Conservation (phyloP, 2,888 invertebrate genomes). For the Hecatera dysodea region DNA sequence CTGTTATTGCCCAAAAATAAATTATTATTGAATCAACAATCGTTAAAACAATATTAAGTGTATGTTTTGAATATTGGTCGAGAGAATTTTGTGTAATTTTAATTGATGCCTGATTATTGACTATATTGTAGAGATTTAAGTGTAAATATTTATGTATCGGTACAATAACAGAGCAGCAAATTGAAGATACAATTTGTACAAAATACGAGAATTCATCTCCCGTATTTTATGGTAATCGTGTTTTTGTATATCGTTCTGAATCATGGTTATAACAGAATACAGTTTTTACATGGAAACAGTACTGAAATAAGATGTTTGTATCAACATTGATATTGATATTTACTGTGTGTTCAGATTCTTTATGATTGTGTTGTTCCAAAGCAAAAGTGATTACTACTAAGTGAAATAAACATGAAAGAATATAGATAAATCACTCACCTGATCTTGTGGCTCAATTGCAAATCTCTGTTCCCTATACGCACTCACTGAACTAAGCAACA, state of each 20-base stretch:
- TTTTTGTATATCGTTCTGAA: slow-evolving; percentile 44
- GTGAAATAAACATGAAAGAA: slow-evolving; percentile 4
- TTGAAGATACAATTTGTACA: slow-evolving; percentile 45
- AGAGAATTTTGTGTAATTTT: slow-evolving; percentile 40
- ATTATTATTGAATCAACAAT: slow-evolving; percentile 49
- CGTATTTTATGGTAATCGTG: slow-evolving; percentile 56
- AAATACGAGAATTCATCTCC: slow-evolving; percentile 36
- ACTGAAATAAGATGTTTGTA: slow-evolving; percentile 22
- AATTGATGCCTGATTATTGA: slow-evolving; percentile 39
- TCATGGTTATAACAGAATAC: slow-evolving; percentile 39
- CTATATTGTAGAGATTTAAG: slow-evolving; percentile 36
- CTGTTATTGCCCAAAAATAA: slow-evolving; percentile 37
- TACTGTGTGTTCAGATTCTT: not conserved
- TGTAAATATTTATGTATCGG: slow-evolving; percentile 48
- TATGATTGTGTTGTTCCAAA: not conserved
- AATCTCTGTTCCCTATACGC: slow-evolving; percentile 85
- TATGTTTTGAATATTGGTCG: slow-evolving; percentile 41
- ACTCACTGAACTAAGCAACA: slow-evolving; percentile 74
- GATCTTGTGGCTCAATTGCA: slow-evolving; percentile 88
- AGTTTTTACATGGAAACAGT: slow-evolving; percentile 20
- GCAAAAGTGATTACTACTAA: slow-evolving; percentile 6
- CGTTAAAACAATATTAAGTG: slow-evolving; percentile 41
- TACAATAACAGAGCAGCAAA: slow-evolving; percentile 43
- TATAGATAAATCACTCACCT: slow-evolving; percentile 74
- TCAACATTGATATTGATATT: slow-evolving; percentile 18